Evolutionary conservation across 2,797 vertebrate species (phyloP), one percentile per base, ranked within the genome.

Genomic region (Molossus alvarezi): DNA sequence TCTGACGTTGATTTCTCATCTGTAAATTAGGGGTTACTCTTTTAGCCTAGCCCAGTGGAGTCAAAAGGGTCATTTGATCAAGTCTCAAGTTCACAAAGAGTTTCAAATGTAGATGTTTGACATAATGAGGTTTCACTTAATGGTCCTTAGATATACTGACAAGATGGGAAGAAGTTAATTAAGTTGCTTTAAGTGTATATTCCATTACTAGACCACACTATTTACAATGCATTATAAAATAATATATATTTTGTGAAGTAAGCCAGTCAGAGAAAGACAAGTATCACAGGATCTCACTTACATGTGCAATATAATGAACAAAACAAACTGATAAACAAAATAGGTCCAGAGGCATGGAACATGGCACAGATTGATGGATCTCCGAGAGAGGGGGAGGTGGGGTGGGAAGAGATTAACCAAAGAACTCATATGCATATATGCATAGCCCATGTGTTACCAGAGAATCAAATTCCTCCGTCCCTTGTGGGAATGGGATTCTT

Each of bases 111-210:
- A 87, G 20, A 51, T 77, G 27, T 60, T 48, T 88, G 45, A 81
- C 29, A 81, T 57, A 17, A 41, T 9, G 18, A 88, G 6, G 33
- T 83, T 90, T 90, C 8, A 9, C 33, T 83, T 83, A 82, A 48
- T 33, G 33, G 37, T 71, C 37, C 29, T 82, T 88, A 89, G 51
- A 84, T 73, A 64, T 10, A 41, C 9, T 64, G 53, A 71, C 6
- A 69, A 90, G 23, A 57, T 48, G 27, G 53, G n/a, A 90, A 81
- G 27, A 62, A 67, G 20, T 64, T 90, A 85, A 79, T 88, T 73
- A 33, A 60, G n/a, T 55, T 77, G 29, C 48, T 94, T 82, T 83
- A 91, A 87, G 67, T 23, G 27, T 84, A 67, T 76, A 2, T 75
- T 72, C 71, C 62, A 20, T 87, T 90, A 71, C n/a, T 88, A 71